These are phyloP conservation scores for Vanessa atalanta DNA, from an alignment of 1,140 invertebrate genomes.

Conservation along the genomic window DNA sequence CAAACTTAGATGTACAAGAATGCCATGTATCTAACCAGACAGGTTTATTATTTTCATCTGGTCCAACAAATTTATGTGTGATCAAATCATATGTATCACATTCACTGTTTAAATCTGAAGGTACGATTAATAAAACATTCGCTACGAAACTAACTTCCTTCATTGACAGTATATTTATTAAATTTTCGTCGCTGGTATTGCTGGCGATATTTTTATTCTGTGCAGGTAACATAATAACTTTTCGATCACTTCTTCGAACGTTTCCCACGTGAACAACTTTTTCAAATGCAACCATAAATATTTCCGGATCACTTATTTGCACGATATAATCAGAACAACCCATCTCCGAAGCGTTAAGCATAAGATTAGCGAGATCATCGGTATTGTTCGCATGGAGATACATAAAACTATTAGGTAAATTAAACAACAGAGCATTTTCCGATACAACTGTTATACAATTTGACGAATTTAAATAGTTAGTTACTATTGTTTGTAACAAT, in stretches of 20 bases:
- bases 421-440: slow-evolving; percentile 44
- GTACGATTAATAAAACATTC: slow-evolving; percentile 62
- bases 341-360: slow-evolving; percentile 57
- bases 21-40: slow-evolving; percentile 62
- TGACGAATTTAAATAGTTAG: slow-evolving; percentile 51
- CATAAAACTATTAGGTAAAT: slow-evolving; percentile 45
- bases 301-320: slow-evolving; percentile 47
- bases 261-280: slow-evolving; percentile 53
- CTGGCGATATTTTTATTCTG: slow-evolving; percentile 11
- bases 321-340: slow-evolving; percentile 73
- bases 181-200: slow-evolving; percentile 26
- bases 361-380: slow-evolving; percentile 43
- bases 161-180: slow-evolving; percentile 52
- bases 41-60: slow-evolving; percentile 44
- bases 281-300: slow-evolving; percentile 62
- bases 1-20: slow-evolving; percentile 54
- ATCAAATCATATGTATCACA: slow-evolving; percentile 59
- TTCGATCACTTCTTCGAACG: slow-evolving; percentile 63
- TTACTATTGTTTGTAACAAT: slow-evolving; percentile 55
- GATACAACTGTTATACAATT: slow-evolving; percentile 60
- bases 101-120: slow-evolving; percentile 22
- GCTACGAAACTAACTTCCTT: slow-evolving; percentile 55
- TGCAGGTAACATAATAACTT: slow-evolving; percentile 58
- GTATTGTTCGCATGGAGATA: slow-evolving; percentile 48
- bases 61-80: slow-evolving; percentile 65